Evolutionary conservation across 2,888 invertebrate species (phyloP).

Genomic region (Masnerella sp.): DNA sequence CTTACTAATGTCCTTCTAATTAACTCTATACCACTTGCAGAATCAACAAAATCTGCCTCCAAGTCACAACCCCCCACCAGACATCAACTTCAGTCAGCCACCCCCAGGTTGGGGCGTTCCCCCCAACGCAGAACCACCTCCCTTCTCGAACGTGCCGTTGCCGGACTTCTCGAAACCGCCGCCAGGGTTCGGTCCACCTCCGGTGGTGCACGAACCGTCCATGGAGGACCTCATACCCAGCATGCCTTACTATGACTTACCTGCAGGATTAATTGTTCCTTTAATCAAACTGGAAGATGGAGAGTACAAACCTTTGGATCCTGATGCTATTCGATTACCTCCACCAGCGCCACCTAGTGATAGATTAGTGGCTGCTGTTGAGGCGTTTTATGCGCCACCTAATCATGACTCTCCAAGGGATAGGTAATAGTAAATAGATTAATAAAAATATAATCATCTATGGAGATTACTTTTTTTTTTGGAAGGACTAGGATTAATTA

Average conservation of each 20-base stretch:
- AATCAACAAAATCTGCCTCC: slow-evolving; percentile 70
- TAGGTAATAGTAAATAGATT: slow-evolving; percentile 84
- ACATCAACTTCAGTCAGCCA: slow-evolving; percentile 79
- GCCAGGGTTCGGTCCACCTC: slow-evolving; percentile 84
- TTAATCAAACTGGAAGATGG: slow-evolving; percentile 95
- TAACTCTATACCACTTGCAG: slow-evolving; percentile 41
- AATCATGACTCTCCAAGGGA: slow-evolving; percentile 97
- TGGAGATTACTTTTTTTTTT: no score
- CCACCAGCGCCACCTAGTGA: slow-evolving; percentile 97
- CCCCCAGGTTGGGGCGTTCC: slow-evolving; percentile 80
- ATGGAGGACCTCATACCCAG: slow-evolving; percentile 90
- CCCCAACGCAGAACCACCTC: slow-evolving; percentile 69
- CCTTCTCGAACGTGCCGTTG: slow-evolving; percentile 75
- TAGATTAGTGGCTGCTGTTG: slow-evolving; percentile 93
- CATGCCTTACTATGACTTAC: slow-evolving; percentile 97
- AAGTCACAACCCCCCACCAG: slow-evolving; percentile 77
- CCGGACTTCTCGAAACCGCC: slow-evolving; percentile 93
- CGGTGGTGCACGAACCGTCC: slow-evolving; percentile 77
- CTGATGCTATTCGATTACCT: slow-evolving; percentile 92
- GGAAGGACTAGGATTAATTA: no score
- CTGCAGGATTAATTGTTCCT: slow-evolving; percentile 99
- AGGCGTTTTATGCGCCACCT: slow-evolving; percentile 96
- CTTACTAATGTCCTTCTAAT: no score
- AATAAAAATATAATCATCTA: no score
- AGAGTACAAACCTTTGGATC: slow-evolving; percentile 93